A percentile compares a stretch with the other conserved stretches of the same genome.
These are phyloP conservation scores for Platysteira castanea DNA, from an alignment of 2,113 vertebrate species.

Conservation along the genomic window DNA sequence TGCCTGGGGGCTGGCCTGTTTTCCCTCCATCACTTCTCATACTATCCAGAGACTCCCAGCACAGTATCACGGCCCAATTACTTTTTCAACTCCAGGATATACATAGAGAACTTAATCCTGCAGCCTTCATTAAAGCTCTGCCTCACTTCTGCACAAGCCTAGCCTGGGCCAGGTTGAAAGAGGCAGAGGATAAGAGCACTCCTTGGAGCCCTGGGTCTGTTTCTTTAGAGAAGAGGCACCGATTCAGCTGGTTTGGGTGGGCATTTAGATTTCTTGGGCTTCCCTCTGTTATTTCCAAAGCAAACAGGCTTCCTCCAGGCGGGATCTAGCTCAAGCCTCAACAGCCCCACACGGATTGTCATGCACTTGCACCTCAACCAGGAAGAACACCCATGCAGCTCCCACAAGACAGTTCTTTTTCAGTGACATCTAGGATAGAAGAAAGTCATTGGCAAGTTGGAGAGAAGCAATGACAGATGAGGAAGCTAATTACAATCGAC, in stretches of 20 bases:
- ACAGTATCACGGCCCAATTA: background rate
- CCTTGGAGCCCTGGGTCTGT: background rate
- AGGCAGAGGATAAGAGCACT: background rate
- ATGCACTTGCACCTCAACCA: background rate
- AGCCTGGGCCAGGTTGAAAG: background rate
- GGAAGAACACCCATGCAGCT: background rate
- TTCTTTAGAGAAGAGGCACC: background rate
- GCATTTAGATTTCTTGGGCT: background rate
- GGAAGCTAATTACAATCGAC: constrained; percentile 65
- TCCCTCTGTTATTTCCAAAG: background rate
- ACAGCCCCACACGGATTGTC: background rate
- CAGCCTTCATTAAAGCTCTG: background rate
- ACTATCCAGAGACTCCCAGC: background rate
- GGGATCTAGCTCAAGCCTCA: background rate
- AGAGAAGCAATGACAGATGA: constrained; percentile 53
- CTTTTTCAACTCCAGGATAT: background rate
- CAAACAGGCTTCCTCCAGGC: background rate
- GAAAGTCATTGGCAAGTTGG: constrained; percentile 55
- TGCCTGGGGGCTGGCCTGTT: background rate
- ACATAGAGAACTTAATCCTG: background rate
- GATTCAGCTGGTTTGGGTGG: background rate
- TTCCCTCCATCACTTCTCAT: background rate
- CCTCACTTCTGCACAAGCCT: background rate
- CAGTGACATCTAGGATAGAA: background rate
- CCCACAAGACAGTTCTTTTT: background rate